phyloP scores from a whole-genome alignment of 2,888 invertebrate genomes.

The Phymatocera aterrima region DNA sequence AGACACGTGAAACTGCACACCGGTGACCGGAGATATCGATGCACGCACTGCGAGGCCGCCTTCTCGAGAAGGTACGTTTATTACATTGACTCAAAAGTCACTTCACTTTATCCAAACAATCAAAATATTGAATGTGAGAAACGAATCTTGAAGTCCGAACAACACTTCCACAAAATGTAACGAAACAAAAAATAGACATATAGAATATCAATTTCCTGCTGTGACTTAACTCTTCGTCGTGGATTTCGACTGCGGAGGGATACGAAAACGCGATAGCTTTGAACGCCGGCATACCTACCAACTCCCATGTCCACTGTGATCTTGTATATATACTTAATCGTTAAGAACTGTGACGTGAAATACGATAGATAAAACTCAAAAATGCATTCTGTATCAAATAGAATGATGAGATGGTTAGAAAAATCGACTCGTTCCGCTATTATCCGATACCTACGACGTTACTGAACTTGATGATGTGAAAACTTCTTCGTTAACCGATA shows the following conservation, averaged over 20 bases:
- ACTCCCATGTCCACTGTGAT: background rate
- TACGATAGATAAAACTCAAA: background rate
- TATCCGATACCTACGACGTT: too few relatives aligned
- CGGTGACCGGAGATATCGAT: conserved; percentile 93
- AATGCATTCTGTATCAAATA: background rate
- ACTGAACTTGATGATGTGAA: too few relatives aligned
- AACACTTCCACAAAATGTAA: background rate
- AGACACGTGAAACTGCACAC: conserved; percentile 96
- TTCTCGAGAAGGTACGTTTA: conserved; percentile 91
- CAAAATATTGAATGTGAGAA: background rate
- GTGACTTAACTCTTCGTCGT: conserved; percentile 13
- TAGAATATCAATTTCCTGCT: conserved; percentile 3
- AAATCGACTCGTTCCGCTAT: too few relatives aligned
- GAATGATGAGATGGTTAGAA: too few relatives aligned
- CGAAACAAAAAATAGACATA: background rate
- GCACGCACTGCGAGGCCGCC: conserved; percentile 92
- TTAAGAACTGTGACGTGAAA: too few relatives aligned
- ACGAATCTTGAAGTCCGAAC: too few relatives aligned
- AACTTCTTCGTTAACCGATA: too few relatives aligned
- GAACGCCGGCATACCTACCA: background rate
- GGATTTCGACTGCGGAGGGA: background rate
- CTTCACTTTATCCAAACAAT: background rate
- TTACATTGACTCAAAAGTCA: too few relatives aligned
- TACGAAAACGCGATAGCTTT: conserved; percentile 8
- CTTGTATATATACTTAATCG: conserved; percentile 1